These are phyloP conservation scores for Lithophane socia DNA, from an alignment of 2,888 invertebrate genomes.

Conservation along the genomic window DNA sequence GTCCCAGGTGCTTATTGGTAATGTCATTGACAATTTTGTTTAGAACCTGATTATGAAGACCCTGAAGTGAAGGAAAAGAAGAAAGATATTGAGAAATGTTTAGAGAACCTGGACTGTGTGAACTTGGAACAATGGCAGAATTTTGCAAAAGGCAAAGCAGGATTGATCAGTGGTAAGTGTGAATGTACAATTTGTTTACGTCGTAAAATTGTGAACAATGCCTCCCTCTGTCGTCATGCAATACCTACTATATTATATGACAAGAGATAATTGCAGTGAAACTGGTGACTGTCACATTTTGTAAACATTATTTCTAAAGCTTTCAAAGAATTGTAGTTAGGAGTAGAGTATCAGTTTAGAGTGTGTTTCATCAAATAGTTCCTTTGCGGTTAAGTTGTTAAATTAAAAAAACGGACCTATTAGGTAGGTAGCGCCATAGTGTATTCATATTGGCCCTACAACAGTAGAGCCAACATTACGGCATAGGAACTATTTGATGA, in stretches of 20 bases:
- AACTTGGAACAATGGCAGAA: constrained; percentile 90
- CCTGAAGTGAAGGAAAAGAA: constrained; percentile 91
- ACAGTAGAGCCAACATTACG: too few relatives aligned
- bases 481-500: too few relatives aligned
- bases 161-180: constrained; percentile 92
- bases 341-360: neutral
- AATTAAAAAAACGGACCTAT: too few relatives aligned
- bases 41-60: constrained; percentile 91
- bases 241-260: constrained; percentile 18
- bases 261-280: constrained; percentile 12
- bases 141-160: constrained; percentile 92
- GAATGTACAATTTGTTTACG: constrained; percentile 48
- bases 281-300: constrained; percentile 7
- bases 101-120: constrained; percentile 84
- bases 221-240: constrained; percentile 21
- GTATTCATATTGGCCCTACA: too few relatives aligned
- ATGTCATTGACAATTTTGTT: constrained; percentile 65
- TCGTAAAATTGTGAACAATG: constrained; percentile 32
- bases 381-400: too few relatives aligned
- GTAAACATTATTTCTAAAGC: neutral
- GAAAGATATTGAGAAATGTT: constrained; percentile 90
- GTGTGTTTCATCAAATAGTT: too few relatives aligned
- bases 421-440: too few relatives aligned
- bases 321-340: neutral
- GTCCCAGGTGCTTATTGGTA: constrained; percentile 57